Evolutionary conservation across 2,888 invertebrate species (phyloP), one percentile per base, ranked within the genome.

Genomic region (Napeogenes inachia): DNA sequence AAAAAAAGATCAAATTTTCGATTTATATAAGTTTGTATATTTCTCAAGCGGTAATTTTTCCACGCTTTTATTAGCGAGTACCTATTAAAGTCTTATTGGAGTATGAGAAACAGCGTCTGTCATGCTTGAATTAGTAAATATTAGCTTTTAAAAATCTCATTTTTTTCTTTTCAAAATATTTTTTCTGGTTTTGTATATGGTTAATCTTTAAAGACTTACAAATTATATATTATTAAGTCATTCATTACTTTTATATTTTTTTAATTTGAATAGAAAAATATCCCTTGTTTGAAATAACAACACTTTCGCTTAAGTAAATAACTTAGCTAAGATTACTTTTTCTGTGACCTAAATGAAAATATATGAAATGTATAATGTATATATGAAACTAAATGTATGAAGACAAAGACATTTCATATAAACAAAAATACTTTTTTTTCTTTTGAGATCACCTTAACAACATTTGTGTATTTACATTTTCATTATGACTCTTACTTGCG

Each of bases 401-500:
- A 6, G 10, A 50, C 2, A 30, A 12, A 50, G 50, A 50, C 30
- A 50, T 50, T 50, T 50, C 3, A 30, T 12, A 50, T 50, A 30
- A 50, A 50, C 21, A 50, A 47, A 47, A 47, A 47, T n/a, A n/a
- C 13, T 13, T 47, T 47, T 47, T 30, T 47, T 47, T 30, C 50
- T 30, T 30, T 30, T 30, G 30, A 50, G 30, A 30, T 50, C 50
- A 50, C 30, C 30, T 42, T 4, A 50, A 38, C 47, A 38, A 50
- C 42, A 47, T 56, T 50, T 12, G 35, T 13, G 38, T 56, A 63
- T 57, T 54, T 60, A 57, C 32, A 54, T 55, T 60, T 60, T 47
- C 57, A 63, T 63, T 63, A 46, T 57, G 54, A 42, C 38, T 63
- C 38, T 63, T 63, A 63, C 63, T 60, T 63, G 63, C 59, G 38